These are phyloP conservation scores for Pangasianodon gigas DNA, from an alignment of 2,113 vertebrate species.

Conservation along the genomic window DNA sequence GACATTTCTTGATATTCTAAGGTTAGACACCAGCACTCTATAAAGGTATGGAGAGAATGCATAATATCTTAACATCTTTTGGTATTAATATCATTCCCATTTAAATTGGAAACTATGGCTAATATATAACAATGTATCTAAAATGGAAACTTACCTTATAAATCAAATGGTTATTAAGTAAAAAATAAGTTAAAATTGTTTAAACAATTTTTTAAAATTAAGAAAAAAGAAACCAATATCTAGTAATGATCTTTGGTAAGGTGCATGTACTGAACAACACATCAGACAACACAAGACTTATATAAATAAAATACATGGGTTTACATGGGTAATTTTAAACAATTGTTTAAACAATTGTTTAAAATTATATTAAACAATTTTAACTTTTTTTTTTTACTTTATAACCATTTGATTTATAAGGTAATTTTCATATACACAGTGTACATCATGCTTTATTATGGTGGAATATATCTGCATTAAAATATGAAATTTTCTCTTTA, in stretches of 20 bases:
- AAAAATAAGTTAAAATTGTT: no score
- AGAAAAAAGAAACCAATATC: slow-evolving; percentile 61
- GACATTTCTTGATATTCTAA: not conserved
- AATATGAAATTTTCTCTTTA: not conserved
- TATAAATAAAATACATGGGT: slow-evolving; percentile 63
- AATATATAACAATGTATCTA: no score
- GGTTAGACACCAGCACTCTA: not conserved
- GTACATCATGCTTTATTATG: not conserved
- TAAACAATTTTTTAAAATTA: no score
- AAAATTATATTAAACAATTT: no score
- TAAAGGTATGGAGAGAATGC: not conserved
- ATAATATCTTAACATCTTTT: not conserved
- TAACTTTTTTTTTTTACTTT: not conserved
- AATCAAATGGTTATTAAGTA: no score
- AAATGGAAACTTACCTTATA: no score
- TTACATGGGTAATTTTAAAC: slow-evolving; percentile 26
- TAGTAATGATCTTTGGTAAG: slow-evolving; percentile 58
- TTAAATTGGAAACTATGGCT: not conserved
- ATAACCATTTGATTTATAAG: not conserved
- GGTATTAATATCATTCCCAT: not conserved
- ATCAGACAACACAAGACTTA: slow-evolving; percentile 61
- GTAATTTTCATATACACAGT: not conserved
- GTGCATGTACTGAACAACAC: slow-evolving; percentile 56
- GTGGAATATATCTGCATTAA: not conserved
- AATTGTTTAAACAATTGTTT: no score